Evolutionary conservation across 2,113 vertebrate species (phyloP).

Genomic region (Varanus salvator): DNA sequence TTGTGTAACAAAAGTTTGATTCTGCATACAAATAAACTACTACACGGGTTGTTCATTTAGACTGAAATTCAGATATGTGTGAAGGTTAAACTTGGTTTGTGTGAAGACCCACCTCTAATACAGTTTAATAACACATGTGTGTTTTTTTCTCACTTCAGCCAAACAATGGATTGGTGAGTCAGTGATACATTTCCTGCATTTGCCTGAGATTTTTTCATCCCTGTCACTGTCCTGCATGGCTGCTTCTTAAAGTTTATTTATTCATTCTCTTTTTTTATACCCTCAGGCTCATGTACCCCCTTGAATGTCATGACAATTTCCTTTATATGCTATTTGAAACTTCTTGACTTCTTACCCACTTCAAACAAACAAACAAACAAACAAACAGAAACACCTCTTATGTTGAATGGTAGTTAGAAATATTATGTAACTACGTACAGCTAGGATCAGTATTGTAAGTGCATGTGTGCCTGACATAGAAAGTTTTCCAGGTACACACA

Average conservation of each 20-base stretch:
- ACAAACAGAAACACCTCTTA: not conserved
- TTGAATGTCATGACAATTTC: constrained; percentile 46
- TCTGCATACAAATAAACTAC: constrained; percentile 48
- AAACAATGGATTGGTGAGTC: constrained; percentile 79
- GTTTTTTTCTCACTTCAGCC: constrained; percentile 70
- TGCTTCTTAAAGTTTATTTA: constrained; percentile 56
- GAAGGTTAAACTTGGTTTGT: constrained; percentile 63
- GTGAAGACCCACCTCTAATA: constrained; percentile 58
- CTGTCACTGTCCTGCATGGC: constrained; percentile 68
- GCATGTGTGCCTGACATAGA: not conserved
- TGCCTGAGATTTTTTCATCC: constrained; percentile 39
- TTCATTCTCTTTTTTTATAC: constrained; percentile 40
- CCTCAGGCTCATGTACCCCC: constrained; percentile 31
- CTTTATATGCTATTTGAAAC: constrained; percentile 37
- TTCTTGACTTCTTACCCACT: not conserved
- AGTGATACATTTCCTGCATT: constrained; percentile 50
- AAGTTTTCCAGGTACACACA: not conserved
- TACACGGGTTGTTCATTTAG: not conserved
- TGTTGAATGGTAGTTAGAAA: not conserved
- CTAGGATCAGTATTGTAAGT: not conserved
- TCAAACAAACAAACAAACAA: not conserved
- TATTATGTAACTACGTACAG: not conserved
- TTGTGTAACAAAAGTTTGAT: not conserved
- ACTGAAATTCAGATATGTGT: constrained; percentile 67
- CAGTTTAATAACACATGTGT: constrained; percentile 72